Evolutionary conservation across 2,888 invertebrate genomes (phyloP).

Genomic region (Ametastegia equiseti): DNA sequence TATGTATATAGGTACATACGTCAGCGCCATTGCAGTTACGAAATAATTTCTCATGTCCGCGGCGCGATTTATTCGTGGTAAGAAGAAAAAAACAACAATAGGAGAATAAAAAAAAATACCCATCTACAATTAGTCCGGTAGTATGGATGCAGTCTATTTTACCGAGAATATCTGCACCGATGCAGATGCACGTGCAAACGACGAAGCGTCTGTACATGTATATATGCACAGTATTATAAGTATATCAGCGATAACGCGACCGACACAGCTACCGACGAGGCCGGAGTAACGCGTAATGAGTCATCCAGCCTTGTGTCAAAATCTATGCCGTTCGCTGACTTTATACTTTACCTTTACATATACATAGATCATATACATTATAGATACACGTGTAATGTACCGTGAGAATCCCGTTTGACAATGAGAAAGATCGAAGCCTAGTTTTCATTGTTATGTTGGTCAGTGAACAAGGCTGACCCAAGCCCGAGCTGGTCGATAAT

Average conservation of each 20-base stretch:
- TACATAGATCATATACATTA: no score
- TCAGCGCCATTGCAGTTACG: background rate
- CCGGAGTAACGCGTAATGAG: background rate
- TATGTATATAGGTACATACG: no score
- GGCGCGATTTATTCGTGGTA: background rate
- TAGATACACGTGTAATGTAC: background rate
- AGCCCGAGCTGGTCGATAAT: background rate
- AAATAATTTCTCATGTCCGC: background rate
- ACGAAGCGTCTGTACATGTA: no score
- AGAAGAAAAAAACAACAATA: background rate
- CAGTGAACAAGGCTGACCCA: slow-evolving; percentile 9
- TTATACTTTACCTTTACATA: no score
- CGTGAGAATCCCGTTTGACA: slow-evolving; percentile 24
- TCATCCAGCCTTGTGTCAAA: slow-evolving; percentile 38
- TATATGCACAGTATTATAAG: no score
- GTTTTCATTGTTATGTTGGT: slow-evolving; percentile 19
- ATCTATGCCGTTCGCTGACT: slow-evolving; percentile 33
- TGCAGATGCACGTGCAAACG: slow-evolving; percentile 19
- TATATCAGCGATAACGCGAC: slow-evolving; percentile 31
- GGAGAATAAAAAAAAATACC: background rate
- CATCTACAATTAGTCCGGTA: background rate
- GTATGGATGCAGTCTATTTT: background rate
- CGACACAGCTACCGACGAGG: slow-evolving; percentile 28
- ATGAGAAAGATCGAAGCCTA: slow-evolving; percentile 17
- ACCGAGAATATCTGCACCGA: slow-evolving; percentile 1